Evolutionary conservation across 2,113 vertebrate species (phyloP), one percentile per base, ranked within the genome.

Genomic region (Platysteira castanea): DNA sequence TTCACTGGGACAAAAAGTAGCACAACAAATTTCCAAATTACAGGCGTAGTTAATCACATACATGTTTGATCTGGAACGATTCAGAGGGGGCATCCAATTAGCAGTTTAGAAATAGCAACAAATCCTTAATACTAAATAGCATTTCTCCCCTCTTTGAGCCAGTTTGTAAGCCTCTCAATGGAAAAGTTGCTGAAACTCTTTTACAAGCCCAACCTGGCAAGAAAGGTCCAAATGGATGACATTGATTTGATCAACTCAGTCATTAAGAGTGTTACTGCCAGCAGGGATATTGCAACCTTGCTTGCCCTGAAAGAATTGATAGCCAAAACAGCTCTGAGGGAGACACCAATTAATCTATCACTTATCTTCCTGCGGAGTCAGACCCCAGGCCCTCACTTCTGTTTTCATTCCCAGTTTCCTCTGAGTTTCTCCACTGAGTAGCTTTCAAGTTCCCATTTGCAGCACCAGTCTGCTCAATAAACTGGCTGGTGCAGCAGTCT

Each of bases 201-300:
- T 86, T 74, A 88, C 1, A 7, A 85, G 71, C 3, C 22, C 16
- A 87, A 1, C 7, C 16, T 47, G 39, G 60, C 19, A 69, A 93
- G 79, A 78, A 84, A 81, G 56, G 53, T 52, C 60, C 41, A 59
- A 88, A 80, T 49, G 56, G 68, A 60, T 63, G 73, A 79, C 56
- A 52, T 39, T 97, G 94, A 96, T 97, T 93, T 94, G 82, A 96
- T 96, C 85, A 97, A 71, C 49, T 77, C 61, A 4, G 39, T 90
- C 95, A 84, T 93, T 93, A 92, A 64, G 88, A 71, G 92, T 68
- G 71, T 92, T 92, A 71, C 56, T 90, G 83, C 60, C 68, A 93
- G 68, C 64, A 93, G 56, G 42, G 47, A 77, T 88, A 84, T 69
- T 85, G 69, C 80, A 95, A 49, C 50, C 46, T 85, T 13, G 5